Base-by-base conservation (phyloP, 2,888 invertebrate species). In the Brachyopa scutellaris region DNA sequence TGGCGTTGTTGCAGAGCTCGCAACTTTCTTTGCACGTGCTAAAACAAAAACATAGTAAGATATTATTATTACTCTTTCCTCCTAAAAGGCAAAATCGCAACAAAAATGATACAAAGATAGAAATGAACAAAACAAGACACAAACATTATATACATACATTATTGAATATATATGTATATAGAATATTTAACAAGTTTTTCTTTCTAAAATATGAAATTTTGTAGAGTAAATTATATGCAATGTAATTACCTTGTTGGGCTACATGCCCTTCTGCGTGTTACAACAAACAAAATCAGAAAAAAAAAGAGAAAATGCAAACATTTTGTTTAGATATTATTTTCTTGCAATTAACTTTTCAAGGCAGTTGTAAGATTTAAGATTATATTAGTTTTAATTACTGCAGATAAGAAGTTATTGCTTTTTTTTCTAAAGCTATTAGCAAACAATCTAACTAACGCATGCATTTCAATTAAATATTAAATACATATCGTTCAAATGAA, bases 21-120 rank as follows among this genome's bases (percentile, higher is more conserved):
- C 92, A 0, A 93, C 91, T 85, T 94, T 92, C 84, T 93, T 93
- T 0, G 94, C 93, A 21, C 95, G 93, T 49, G 95, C 95, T 94
- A 79, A 5, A 26, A 26, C 6, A 26, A 26, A 85, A 84, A 11
- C 87, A 83, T 9, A 88, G 86, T n/a, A 5, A 55, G 40, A 29
- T 11, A 88, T 47, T 57, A 79, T 67, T 23, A 36, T 11, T 70
- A 11, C n/a, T 49, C 17, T 51, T 15, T 33, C n/a, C n/a, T n/a
- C n/a, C n/a, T n/a, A n/a, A n/a, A n/a, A n/a, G n/a, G 1, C 2
- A 7, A 19, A 1, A 11, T 8, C 19, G n/a, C n/a, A 11, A 4
- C 6, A 17, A 7, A 29, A 38, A 23, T n/a, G 9, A 11, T n/a
- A 17, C 0, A 42, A 45, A 53, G 1, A 45, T 4, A 23, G 3